A percentile compares a stretch with the other conserved stretches of the same genome.
Conservation (phyloP, 2,888 invertebrate genomes). For the Hybos culiciformis region DNA sequence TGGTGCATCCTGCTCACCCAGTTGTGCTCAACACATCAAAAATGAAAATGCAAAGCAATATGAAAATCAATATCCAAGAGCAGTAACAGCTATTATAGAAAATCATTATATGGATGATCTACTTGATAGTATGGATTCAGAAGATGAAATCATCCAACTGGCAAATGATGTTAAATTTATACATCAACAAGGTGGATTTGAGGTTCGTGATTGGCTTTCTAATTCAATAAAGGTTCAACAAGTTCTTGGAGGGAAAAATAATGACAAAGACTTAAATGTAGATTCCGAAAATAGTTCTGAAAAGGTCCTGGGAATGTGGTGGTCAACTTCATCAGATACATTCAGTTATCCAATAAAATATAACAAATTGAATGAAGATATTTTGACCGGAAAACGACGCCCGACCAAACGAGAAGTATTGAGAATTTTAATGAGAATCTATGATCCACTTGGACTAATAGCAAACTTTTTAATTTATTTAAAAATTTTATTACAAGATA, state of each 20-base stretch:
- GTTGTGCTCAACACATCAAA: slow-evolving; percentile 16
- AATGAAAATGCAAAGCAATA: slow-evolving; percentile 13
- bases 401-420: slow-evolving; percentile 13
- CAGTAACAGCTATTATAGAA: slow-evolving; percentile 10
- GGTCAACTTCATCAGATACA: slow-evolving; percentile 8
- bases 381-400: slow-evolving; percentile 5
- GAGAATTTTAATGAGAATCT: slow-evolving; percentile 18
- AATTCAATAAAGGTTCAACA: slow-evolving; percentile 11
- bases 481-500: slow-evolving; percentile 12
- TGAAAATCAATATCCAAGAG: slow-evolving; percentile 10
- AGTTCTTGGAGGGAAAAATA: slow-evolving; percentile 6
- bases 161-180: slow-evolving; percentile 10
- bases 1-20: slow-evolving; percentile 17
- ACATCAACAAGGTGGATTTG: slow-evolving; percentile 10
- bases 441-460: slow-evolving; percentile 21
- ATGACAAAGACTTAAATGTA: background rate
- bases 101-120: slow-evolving; percentile 13
- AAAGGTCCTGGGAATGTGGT: slow-evolving; percentile 14
- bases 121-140: slow-evolving; percentile 7
- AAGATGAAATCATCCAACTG: slow-evolving; percentile 4
- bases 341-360: slow-evolving; percentile 11
- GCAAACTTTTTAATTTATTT: slow-evolving; percentile 13
- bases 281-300: slow-evolving; percentile 3
- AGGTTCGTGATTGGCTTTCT: slow-evolving; percentile 14
- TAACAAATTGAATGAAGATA: slow-evolving; percentile 9